These are phyloP conservation scores for Microplitis mediator DNA, from an alignment of 1,140 invertebrate species.

Conservation along the genomic window DNA sequence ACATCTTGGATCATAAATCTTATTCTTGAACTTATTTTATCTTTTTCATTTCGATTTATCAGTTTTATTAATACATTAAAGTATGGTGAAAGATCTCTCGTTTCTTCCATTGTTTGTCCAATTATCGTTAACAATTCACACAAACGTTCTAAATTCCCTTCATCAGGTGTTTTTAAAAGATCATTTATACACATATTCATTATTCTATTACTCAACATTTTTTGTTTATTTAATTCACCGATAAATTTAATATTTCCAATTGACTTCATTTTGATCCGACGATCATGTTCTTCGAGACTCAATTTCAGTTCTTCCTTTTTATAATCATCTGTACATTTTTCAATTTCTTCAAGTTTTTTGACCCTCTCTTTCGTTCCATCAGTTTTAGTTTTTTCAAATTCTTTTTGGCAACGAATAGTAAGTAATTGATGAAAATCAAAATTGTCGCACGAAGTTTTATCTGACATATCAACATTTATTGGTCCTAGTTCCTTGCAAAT, in stretches of 20 bases:
- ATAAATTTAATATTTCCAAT: slow-evolving; percentile 87
- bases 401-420: slow-evolving; percentile 81
- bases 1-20: slow-evolving; percentile 97
- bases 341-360: slow-evolving; percentile 68
- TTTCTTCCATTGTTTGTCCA: slow-evolving; percentile 82
- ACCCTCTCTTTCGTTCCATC: slow-evolving; percentile 69
- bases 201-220: slow-evolving; percentile 87
- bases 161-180: slow-evolving; percentile 78
- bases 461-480: not conserved
- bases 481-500: slow-evolving; percentile 65
- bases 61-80: slow-evolving; percentile 75
- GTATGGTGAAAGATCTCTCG: slow-evolving; percentile 54
- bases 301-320: slow-evolving; percentile 76
- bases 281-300: slow-evolving; percentile 76
- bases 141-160: slow-evolving; percentile 91
- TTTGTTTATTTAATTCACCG: slow-evolving; percentile 91
- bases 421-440: slow-evolving; percentile 77
- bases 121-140: slow-evolving; percentile 91
- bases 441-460: not conserved
- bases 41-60: slow-evolving; percentile 39
- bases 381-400: slow-evolving; percentile 82
- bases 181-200: slow-evolving; percentile 86
- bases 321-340: slow-evolving; percentile 69
- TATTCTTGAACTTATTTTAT: slow-evolving; percentile 76
- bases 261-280: slow-evolving; percentile 77